Evolutionary conservation across 2,113 vertebrate genomes (phyloP).

Genomic region (Pycnonotus jocosus): DNA sequence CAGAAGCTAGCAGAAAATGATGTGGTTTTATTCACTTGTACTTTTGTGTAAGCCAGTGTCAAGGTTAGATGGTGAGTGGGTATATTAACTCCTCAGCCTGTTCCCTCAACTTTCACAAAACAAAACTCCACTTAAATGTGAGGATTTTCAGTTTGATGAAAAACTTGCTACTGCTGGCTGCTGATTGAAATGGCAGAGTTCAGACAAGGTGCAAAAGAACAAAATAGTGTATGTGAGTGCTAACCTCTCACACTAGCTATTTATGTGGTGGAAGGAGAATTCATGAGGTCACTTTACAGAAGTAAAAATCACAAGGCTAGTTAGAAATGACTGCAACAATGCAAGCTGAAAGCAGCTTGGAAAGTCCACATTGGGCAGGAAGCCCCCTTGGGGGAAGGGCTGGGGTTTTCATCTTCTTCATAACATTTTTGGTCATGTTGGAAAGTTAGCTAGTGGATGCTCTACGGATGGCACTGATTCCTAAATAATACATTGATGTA

Average conservation of each 20-base stretch:
- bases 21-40: conserved; percentile 2
- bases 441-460: not conserved
- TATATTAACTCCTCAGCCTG: conserved; percentile 24
- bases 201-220: not conserved
- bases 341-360: not conserved
- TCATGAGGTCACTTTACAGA: not conserved
- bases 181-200: not conserved
- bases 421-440: not conserved
- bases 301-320: not conserved
- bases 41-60: conserved; percentile 13
- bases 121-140: not conserved
- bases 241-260: not conserved
- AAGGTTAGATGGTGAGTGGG: conserved; percentile 30
- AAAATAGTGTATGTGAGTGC: not conserved
- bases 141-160: conserved; percentile 8
- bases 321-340: not conserved
- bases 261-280: not conserved
- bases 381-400: not conserved
- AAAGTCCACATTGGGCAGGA: not conserved
- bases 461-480: not conserved
- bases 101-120: conserved; percentile 27
- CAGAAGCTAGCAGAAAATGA: conserved; percentile 28
- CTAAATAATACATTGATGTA: not conserved
- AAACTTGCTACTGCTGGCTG: not conserved
- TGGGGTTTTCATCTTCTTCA: not conserved